Evolutionary conservation across 1,140 invertebrate species (phyloP).

Genomic region (Acromyrmex heyeri): DNA sequence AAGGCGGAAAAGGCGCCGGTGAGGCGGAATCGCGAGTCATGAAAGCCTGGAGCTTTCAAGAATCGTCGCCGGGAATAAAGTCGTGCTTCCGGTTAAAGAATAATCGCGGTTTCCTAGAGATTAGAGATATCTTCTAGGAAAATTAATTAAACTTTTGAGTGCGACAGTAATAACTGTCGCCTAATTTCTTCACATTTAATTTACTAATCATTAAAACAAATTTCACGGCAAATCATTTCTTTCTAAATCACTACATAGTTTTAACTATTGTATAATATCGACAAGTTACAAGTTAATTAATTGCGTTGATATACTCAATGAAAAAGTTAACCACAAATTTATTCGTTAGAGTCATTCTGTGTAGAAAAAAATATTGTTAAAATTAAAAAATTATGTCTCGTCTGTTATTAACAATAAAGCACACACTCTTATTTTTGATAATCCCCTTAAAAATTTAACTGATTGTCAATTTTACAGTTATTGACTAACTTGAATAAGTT

Average conservation of each 20-base stretch:
- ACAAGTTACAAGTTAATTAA: background rate
- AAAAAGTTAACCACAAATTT: background rate
- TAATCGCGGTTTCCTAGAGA: background rate
- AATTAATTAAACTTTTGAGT: background rate
- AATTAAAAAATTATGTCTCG: background rate
- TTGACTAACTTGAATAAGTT: slow-evolving; percentile 1
- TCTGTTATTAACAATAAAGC: background rate
- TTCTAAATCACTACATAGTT: background rate
- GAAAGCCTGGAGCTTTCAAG: slow-evolving; percentile 42
- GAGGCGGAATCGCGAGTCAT: slow-evolving; percentile 45
- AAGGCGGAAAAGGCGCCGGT: slow-evolving; percentile 42
- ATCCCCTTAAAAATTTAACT: background rate
- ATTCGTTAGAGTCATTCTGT: background rate
- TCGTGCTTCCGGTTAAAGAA: background rate
- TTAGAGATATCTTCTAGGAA: background rate
- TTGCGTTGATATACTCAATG: background rate
- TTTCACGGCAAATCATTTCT: background rate
- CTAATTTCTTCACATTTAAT: background rate
- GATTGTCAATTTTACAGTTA: slow-evolving; percentile 14
- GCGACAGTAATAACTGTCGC: background rate
- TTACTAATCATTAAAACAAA: background rate
- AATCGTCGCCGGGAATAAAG: background rate
- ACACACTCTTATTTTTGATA: background rate
- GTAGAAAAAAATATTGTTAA: background rate
- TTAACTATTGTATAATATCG: background rate